Evolutionary conservation across 2,797 vertebrate genomes (phyloP), one percentile per base, ranked within the genome.

Genomic region (Protosalanx chinensis): DNA sequence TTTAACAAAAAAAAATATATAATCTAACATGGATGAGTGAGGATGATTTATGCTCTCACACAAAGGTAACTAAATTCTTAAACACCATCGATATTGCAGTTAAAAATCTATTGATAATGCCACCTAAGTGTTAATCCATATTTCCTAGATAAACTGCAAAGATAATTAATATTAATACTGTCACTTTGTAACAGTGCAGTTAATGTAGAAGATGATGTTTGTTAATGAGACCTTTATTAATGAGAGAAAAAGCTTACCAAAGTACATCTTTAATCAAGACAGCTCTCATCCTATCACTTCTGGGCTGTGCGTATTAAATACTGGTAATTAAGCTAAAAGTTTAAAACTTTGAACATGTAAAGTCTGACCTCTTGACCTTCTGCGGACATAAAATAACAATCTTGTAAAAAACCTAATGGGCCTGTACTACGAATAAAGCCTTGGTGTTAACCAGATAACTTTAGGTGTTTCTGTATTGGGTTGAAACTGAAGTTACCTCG

Each of bases 231-330:
- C 3, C 10, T 46, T 79, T 81, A 87, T 82, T 81, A 77, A 66
- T 66, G 64, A 75, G 75, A 75, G 73, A 67, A 46, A 64, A 58
- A 32, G 18, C 69, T 3, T 5, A 29, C 64, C 57, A 73, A 71
- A 71, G 64, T 74, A 79, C 76, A 70, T 84, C 70, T 84, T 84
- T 81, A 79, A 85, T 87, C 79, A 85, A 12, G 63, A 75, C 70
- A 23, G 57, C 76, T 68, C 51, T 64, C 0, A 37, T 59, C 71
- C 70, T 35, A 12, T 41, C 74, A 82, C 70, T 65, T 79, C 41
- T 62, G 68, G 67, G 59, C 63, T 62, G 75, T 70, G 18, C 57
- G 72, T 70, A 7, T 71, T 76, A 73, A 69, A 6, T 67, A 73
- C 64, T 70, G 61, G 75, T 80, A 75, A 87, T 87, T 81, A 80